These are phyloP conservation scores for Australoheros facetus DNA, from an alignment of 2,797 vertebrate genomes.

Conservation along the genomic window DNA sequence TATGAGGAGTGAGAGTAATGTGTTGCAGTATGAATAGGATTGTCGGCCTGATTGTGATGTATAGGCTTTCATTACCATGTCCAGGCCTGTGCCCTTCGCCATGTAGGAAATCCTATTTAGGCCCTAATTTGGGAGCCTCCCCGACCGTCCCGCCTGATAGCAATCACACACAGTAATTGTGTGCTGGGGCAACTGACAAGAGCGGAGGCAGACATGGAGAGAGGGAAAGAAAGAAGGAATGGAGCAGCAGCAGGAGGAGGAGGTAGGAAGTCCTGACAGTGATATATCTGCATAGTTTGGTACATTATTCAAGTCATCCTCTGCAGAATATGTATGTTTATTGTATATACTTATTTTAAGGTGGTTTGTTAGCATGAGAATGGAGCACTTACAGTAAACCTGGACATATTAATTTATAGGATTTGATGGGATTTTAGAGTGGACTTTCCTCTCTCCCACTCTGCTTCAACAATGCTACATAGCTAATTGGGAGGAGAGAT, in stretches of 20 bases:
- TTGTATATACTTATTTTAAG: conserved; percentile 44
- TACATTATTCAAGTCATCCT: conserved; percentile 77
- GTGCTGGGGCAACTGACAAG: conserved; percentile 93
- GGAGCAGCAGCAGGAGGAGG: conserved; percentile 54
- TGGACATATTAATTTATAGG: not conserved
- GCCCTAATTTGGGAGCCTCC: conserved; percentile 99
- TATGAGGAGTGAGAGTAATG: conserved; percentile 93
- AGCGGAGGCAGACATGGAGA: conserved; percentile 76
- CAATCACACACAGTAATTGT: conserved; percentile 99
- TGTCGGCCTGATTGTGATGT: conserved; percentile 98
- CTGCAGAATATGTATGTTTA: conserved; percentile 61
- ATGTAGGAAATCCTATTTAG: conserved; percentile 99
- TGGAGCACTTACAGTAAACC: conserved; percentile 18
- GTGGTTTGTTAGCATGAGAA: conserved; percentile 46
- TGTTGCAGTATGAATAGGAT: conserved; percentile 94
- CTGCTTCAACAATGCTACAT: conserved; percentile 80
- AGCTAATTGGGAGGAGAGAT: conserved; percentile 87
- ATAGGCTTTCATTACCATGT: conserved; percentile 99
- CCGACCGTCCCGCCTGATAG: conserved; percentile 96
- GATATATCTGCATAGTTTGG: conserved; percentile 79
- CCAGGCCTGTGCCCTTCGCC: conserved; percentile 93
- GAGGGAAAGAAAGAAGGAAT: conserved; percentile 84
- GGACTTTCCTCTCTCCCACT: conserved; percentile 43
- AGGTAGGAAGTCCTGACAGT: conserved; percentile 71
- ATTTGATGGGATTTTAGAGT: conserved; percentile 41